Evolutionary conservation across 2,797 vertebrate genomes (phyloP).

Genomic region (Scarus forsteni): DNA sequence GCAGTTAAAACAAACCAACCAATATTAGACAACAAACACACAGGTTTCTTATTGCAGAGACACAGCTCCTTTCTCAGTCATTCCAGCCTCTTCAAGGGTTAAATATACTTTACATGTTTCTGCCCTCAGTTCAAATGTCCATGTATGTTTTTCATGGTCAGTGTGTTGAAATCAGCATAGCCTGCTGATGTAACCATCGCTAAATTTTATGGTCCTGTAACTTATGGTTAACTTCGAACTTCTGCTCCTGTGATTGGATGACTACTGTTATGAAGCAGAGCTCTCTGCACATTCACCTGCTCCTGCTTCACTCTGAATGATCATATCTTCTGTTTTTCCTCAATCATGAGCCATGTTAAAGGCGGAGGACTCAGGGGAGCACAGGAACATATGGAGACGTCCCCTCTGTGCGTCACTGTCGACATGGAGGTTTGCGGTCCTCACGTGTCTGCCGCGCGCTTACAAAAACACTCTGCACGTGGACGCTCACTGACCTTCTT

Average conservation of each 20-base stretch:
- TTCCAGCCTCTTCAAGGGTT: too few species aligned
- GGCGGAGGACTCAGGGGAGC: neutral
- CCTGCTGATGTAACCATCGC: neutral
- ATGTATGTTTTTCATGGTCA: neutral
- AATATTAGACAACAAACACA: too few species aligned
- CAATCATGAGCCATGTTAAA: neutral
- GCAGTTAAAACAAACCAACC: too few species aligned
- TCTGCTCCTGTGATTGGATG: too few species aligned
- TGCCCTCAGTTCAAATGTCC: neutral
- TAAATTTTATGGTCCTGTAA: neutral
- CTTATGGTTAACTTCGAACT: too few species aligned
- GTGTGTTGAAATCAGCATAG: neutral
- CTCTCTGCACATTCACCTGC: neutral
- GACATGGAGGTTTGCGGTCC: neutral
- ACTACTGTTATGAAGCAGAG: too few species aligned
- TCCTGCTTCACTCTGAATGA: too few species aligned
- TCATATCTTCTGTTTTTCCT: neutral
- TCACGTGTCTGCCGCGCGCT: neutral
- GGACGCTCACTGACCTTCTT: neutral
- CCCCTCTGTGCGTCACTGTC: neutral
- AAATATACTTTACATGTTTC: neutral
- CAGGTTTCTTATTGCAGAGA: too few species aligned
- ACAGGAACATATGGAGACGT: neutral
- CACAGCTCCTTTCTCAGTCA: too few species aligned
- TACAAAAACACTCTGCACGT: slow-evolving; percentile 15